phyloP scores from a whole-genome alignment of 2,797 vertebrate genomes.

The Antennarius maculatus region DNA sequence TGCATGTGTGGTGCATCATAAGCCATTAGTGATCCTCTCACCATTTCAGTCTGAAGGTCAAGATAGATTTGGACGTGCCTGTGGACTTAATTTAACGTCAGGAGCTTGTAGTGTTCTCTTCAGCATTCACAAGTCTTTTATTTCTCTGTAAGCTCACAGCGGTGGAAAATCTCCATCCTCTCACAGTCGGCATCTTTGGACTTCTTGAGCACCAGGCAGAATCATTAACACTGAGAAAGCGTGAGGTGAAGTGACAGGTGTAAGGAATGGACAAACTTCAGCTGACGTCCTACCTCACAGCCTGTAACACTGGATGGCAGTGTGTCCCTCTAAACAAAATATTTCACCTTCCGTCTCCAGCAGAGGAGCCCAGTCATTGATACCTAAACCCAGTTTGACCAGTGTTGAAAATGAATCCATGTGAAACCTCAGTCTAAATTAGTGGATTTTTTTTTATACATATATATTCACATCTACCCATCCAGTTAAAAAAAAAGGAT shows the following conservation, averaged over 20 bases:
- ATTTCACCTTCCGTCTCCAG: conserved; percentile 46
- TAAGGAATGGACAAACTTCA: conserved; percentile 18
- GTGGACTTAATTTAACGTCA: not conserved
- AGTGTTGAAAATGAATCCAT: conserved; percentile 2
- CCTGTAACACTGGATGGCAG: conserved; percentile 79
- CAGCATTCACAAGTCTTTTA: not conserved
- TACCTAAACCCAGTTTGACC: conserved; percentile 11
- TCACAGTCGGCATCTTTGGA: not conserved
- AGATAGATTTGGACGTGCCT: not conserved
- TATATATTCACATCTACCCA: too few species aligned
- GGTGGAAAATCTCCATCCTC: not conserved
- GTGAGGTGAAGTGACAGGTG: not conserved
- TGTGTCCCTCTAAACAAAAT: conserved; percentile 74
- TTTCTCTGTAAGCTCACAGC: not conserved
- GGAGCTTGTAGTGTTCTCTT: not conserved
- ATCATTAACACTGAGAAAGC: not conserved
- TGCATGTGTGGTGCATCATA: not conserved
- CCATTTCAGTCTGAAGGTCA: not conserved
- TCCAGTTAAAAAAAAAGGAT: too few species aligned
- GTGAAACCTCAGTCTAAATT: not conserved
- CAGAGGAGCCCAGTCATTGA: conserved; percentile 30
- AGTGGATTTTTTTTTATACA: too few species aligned
- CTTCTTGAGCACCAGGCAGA: not conserved
- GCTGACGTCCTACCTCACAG: conserved; percentile 32
- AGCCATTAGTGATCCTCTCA: not conserved